Conservation (phyloP, 2,113 vertebrate species). For the Boulengeromyrus knoepffleri region DNA sequence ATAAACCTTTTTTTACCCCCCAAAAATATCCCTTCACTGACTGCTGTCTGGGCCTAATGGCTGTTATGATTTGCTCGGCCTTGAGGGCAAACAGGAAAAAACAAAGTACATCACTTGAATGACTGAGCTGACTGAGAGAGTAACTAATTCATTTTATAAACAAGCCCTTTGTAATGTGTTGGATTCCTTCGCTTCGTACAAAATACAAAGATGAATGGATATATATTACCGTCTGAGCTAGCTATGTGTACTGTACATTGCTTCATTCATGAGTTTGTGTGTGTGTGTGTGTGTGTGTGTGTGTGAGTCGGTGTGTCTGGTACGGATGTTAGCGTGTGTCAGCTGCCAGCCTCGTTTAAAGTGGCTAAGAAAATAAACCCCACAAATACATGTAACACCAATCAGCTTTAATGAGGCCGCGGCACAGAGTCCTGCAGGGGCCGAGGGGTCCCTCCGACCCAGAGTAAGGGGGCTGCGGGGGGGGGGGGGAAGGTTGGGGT, state of each 20-base stretch:
- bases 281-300: not conserved
- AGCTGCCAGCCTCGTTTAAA: not conserved
- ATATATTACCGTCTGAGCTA: not conserved
- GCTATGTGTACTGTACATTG: not conserved
- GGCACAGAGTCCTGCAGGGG: not conserved
- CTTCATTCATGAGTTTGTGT: not conserved
- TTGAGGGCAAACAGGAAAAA: conserved; percentile 3
- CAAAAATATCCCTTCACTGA: not conserved
- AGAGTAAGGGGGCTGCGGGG: not conserved
- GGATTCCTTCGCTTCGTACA: not conserved
- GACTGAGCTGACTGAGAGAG: not conserved
- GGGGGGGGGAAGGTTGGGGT: not conserved
- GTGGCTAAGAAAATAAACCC: not conserved
- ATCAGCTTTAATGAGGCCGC: not conserved
- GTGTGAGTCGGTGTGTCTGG: not conserved
- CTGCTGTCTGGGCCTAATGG: not conserved
- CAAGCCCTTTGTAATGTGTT: not conserved
- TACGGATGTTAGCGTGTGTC: not conserved
- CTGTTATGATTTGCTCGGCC: conserved; percentile 8
- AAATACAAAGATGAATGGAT: not conserved
- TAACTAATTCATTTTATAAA: not conserved
- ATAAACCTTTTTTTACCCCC: not conserved
- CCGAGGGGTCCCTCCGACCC: not conserved
- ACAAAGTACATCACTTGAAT: not conserved
- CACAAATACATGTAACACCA: not conserved